Conservation (phyloP, 1,140 invertebrate genomes). For the Amyelois transitella region DNA sequence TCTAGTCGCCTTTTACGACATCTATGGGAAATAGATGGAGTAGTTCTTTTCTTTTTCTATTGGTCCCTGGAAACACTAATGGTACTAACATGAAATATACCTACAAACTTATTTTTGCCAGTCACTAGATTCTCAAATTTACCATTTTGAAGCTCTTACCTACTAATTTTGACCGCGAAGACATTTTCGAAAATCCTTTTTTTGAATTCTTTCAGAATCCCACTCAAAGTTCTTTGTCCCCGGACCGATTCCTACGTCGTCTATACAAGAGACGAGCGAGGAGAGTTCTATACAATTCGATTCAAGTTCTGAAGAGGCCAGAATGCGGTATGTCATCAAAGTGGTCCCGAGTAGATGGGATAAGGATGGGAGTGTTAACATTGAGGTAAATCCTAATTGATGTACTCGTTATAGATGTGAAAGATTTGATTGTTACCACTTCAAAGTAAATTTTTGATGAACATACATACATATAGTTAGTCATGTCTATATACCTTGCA, state of each 20-base stretch:
- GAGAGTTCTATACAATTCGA: constrained; percentile 65
- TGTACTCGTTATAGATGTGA: no score
- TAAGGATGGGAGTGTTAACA: constrained; percentile 35
- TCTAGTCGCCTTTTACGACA: no score
- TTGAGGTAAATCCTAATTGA: constrained; percentile 38
- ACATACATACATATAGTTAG: no score
- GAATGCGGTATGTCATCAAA: constrained; percentile 54
- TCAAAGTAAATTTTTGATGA: no score
- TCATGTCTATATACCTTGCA: no score
- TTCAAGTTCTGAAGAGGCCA: constrained; percentile 61
- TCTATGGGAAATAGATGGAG: no score
- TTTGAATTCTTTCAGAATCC: constrained; percentile 31
- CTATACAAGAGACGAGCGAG: constrained; percentile 60
- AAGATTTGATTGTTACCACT: no score
- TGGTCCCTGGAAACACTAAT: no score
- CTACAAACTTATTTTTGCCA: no score
- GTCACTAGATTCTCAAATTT: no score
- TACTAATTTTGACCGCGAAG: background rate
- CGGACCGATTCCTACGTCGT: constrained; percentile 39
- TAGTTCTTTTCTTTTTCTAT: no score
- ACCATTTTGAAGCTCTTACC: background rate
- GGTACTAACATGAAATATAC: no score
- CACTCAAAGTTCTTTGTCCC: constrained; percentile 56
- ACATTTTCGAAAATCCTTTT: background rate
- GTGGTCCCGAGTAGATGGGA: constrained; percentile 42